These are phyloP conservation scores for Protobothrops mucrosquamatus DNA, from an alignment of 2,113 vertebrate species.

Conservation along the genomic window DNA sequence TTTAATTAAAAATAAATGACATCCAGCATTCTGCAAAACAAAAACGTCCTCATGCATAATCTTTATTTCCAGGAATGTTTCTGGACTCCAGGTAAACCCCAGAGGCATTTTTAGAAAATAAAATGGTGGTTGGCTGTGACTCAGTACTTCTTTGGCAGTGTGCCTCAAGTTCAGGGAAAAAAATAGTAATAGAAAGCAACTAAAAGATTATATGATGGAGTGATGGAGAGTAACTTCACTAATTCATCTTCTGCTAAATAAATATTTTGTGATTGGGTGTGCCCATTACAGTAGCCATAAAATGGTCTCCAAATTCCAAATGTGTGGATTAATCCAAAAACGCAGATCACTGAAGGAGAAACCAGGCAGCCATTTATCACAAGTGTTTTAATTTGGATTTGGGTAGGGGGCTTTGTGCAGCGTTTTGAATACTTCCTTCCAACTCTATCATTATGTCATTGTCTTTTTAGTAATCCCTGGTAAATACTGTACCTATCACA, in stretches of 20 bases:
- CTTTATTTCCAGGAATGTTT: background rate
- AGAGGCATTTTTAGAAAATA: background rate
- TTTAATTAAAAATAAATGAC: background rate
- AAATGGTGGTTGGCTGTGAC: background rate
- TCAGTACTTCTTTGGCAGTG: background rate
- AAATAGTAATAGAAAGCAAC: background rate
- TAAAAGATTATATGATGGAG: background rate
- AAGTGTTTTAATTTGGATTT: background rate
- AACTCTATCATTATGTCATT: background rate
- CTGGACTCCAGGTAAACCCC: background rate
- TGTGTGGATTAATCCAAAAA: background rate
- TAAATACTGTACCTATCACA: constrained; percentile 15
- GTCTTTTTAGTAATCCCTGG: constrained; percentile 5
- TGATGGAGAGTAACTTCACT: background rate
- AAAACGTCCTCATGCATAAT: background rate
- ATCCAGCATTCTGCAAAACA: background rate
- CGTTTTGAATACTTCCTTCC: background rate
- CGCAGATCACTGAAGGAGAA: background rate
- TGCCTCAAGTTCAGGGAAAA: background rate
- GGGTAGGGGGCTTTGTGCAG: background rate
- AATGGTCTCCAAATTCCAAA: background rate
- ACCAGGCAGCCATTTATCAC: background rate
- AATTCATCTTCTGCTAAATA: background rate
- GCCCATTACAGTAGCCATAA: background rate
- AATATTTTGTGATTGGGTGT: background rate